Base-by-base conservation (phyloP, 1,140 invertebrate species). In the Melitaea cinxia region DNA sequence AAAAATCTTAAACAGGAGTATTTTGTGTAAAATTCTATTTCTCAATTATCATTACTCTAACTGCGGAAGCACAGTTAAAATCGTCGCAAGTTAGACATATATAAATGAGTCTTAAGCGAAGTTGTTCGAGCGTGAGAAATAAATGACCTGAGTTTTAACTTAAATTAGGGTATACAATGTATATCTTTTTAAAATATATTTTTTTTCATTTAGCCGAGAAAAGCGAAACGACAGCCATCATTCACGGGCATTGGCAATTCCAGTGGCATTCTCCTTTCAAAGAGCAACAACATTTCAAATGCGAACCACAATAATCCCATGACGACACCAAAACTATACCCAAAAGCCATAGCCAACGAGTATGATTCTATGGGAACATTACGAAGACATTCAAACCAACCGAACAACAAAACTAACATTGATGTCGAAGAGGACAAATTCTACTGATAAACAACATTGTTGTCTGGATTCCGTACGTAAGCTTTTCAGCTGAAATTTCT, bases 321-420 rank as follows among this genome's bases (percentile, higher is more conserved):
- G 1, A 90, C 91, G 1, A 94, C 93, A 10, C 93, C 93, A 9
- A 94, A 94, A 60, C 77, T 93, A 1, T 94, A 93, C 70, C 94
- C 93, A 26, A 95, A 94, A 78, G 94, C 93, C 65, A 92, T 94
- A 72, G 91, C 92, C n/a, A 92, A 92, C 47, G 95, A 97, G 57
- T 96, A 95, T 68, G 95, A 96, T 75, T 94, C 95, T 0, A 82
- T 88, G 73, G 93, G 95, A 2, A 97, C 95, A 0, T 87, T 97
- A 37, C 95, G 96, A 75, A 89, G 96, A 35, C 95, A 96, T 78
- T 96, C 95, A 75, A 85, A 88, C 64, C 86, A 91, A 33, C 89
- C 84, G 0, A 89, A 86, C 24, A 85, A 88, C 23, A 89, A 85
- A 37, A 91, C 77, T 12, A 91, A 92, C 49, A 47, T 91, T 12